Base-by-base conservation (phyloP, 2,888 invertebrate species). In the Agrochola lota region DNA sequence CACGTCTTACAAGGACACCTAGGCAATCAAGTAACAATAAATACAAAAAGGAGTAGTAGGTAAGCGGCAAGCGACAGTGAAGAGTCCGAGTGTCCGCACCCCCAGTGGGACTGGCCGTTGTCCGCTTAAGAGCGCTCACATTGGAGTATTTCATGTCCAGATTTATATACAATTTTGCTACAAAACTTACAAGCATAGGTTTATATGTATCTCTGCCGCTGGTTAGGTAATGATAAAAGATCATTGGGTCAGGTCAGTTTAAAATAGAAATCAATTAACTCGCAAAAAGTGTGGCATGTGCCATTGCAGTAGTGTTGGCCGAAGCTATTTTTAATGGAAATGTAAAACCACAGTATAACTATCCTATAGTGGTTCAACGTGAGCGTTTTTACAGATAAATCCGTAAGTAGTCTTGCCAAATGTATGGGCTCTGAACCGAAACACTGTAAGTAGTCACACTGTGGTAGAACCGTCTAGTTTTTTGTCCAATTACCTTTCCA, bases 401-500 rank as follows among this genome's bases (percentile, higher is more conserved):
- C 26, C 20, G 20, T 71, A 9, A 71, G 35, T 23, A 8, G 9
- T 26, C 20, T 15, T 40, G 40, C 17, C 11, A 23, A 73, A 40
- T 55, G 11, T 26, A 40, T 26, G n/a, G 11, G 7, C 1, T 17
- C 23, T 40, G 17, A 30, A 57, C 43, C 43, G 17, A 20, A 46
- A 8, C 17, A 55, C 49, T 17, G 26, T 43, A 43, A 12, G 30
- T 52, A 35, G 9, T 35, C 35, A 20, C 4, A 75, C 20, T 20
- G 7, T 17, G 3, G 26, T 20, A 20, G 30, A 75, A 63, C 15
- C 12, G 17, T 62, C 0, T 26, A 30, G 7, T 23, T n/a, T 5
- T 63, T 63, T 11, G 0, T 67, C n/a, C 43, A 73, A 74, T 90
- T 93, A 98, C 98, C 97, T 99, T 99, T 64, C 99, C 99, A 26